A percentile compares a stretch with the other conserved stretches of the same genome.
phyloP scores from a whole-genome alignment of 2,888 invertebrate species.

The Trachelus iudaicus region DNA sequence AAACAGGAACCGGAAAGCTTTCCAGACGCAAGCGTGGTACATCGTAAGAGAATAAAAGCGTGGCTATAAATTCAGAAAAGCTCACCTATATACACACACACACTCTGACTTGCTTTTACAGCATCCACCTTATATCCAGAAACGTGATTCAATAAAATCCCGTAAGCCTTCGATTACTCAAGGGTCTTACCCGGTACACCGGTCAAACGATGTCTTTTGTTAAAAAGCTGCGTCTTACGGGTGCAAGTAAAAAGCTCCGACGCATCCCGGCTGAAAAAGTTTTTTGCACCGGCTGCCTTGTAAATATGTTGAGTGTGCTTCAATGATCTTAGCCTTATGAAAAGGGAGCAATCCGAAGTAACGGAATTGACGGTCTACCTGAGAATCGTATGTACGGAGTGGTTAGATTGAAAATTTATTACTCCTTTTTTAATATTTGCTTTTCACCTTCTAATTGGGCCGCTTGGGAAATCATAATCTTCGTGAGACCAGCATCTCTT shows the following conservation, averaged over 20 bases:
- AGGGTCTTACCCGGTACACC: conserved; percentile 3
- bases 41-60: conserved; percentile 36
- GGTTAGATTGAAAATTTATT: neutral
- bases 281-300: neutral
- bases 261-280: neutral
- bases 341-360: neutral
- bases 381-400: neutral
- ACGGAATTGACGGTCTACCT: neutral
- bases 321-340: neutral
- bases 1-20: conserved; percentile 44
- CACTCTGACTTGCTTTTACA: conserved; percentile 15
- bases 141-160: conserved; percentile 17
- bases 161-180: conserved; percentile 21
- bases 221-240: neutral
- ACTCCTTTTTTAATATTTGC: neutral
- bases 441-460: neutral
- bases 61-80: conserved; percentile 34
- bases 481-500: neutral
- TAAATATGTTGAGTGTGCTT: neutral
- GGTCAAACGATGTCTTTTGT: conserved; percentile 13
- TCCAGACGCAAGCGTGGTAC: conserved; percentile 21
- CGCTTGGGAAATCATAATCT: neutral
- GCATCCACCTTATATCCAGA: conserved; percentile 8
- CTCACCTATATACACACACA: conserved; percentile 8
- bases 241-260: neutral